Base-by-base conservation (phyloP, 2,888 invertebrate genomes). In the Hartigia nigra region DNA sequence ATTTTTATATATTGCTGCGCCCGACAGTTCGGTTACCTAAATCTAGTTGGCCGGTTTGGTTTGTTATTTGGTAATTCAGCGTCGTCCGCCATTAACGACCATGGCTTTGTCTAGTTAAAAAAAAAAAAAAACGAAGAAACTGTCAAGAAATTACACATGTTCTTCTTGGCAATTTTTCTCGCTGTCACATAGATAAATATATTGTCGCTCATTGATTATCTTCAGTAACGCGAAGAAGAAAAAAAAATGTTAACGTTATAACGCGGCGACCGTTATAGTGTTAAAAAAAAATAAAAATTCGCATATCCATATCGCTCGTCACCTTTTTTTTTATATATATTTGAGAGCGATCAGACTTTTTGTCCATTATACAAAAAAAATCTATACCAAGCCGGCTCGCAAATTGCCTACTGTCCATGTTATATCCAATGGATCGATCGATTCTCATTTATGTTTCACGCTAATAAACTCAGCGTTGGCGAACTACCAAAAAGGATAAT, bases 1-100 rank as follows among this genome's bases (percentile, higher is more conserved):
- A 86, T 85, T 86, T 86, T 86, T 86, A 86, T 86, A 86, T 85
- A 79, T 81, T 80, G 79, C 77, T 79, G 77, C 81, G 80, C 80
- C 80, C 55, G 55, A 55, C 23, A 23, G 23, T 55, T 55, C 55
- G 55, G 55, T 75, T 78, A 75, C 70, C 70, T 76, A 72, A 76
- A 80, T 76, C 76, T 39, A 76, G 79, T 76, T 78, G 78, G 77
- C 78, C 77, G 78, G 79, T 75, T 79, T 77, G 77, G 76, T 80
- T 76, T 78, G 76, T 81, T 81, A 77, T 77, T 79, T 74, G 70
- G 74, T 77, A 55, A 55, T 55, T 55, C 55, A 23, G 9, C 55
- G 55, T 23, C 14, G 55, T 55, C 14, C 2, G 55, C 55, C 55
- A 55, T 55, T 9, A 55, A 55, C 23, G 55, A 55, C 23, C 55